phyloP scores from a whole-genome alignment of 2,888 invertebrate genomes.

The Dione vanillae region DNA sequence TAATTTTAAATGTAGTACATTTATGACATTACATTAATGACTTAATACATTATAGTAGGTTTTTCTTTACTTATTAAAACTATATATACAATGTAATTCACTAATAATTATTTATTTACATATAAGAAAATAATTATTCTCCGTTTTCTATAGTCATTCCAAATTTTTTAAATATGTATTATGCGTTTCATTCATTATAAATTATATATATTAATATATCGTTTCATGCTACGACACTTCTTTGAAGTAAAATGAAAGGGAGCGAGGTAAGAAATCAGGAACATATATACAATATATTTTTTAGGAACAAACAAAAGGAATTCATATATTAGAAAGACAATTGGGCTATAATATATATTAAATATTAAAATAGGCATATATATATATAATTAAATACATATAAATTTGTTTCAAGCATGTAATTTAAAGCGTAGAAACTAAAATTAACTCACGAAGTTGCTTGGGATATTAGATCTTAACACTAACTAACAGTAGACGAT shows the following conservation, averaged over 20 bases:
- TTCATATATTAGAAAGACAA: background rate
- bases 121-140: background rate
- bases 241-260: background rate
- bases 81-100: background rate
- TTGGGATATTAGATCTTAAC: slow-evolving; percentile 62
- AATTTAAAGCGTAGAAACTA: slow-evolving; percentile 54
- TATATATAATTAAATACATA: slow-evolving; percentile 22
- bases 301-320: background rate
- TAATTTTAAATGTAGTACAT: slow-evolving; percentile 20
- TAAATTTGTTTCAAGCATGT: slow-evolving; percentile 54
- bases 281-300: background rate
- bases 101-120: background rate
- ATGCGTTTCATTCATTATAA: background rate
- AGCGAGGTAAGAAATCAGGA: background rate
- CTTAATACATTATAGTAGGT: background rate
- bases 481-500: slow-evolving; percentile 62
- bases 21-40: slow-evolving; percentile 26
- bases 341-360: background rate
- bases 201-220: background rate
- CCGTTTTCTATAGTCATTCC: background rate
- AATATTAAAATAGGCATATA: background rate
- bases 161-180: background rate
- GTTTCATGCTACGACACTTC: background rate
- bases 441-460: slow-evolving; percentile 78
- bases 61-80: background rate